Evolutionary conservation across 2,113 vertebrate species (phyloP).

Genomic region (Glaucidium brasilianum): DNA sequence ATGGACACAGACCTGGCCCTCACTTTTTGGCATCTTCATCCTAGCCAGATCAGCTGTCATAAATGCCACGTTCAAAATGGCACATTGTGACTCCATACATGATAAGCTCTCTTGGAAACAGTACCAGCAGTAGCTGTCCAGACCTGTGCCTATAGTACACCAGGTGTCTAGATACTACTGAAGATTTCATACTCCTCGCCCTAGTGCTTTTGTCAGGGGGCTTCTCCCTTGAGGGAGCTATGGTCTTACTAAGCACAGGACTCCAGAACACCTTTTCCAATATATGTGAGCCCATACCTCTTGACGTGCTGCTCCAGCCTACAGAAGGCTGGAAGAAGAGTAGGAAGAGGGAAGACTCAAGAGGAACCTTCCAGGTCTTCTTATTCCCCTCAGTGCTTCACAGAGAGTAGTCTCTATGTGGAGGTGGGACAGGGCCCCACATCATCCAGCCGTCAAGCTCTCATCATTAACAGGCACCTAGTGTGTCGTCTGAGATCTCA

Average conservation of each 20-base stretch:
- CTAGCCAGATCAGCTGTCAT: background rate
- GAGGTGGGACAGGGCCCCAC: background rate
- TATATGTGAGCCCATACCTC: rapidly evolving
- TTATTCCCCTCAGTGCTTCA: background rate
- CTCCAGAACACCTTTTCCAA: background rate
- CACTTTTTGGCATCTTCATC: background rate
- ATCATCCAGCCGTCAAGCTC: background rate
- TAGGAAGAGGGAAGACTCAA: background rate
- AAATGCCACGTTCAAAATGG: background rate
- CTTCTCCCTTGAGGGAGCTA: background rate
- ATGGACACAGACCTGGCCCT: background rate
- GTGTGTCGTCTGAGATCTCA: background rate
- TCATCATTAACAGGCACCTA: background rate
- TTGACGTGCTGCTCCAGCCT: background rate
- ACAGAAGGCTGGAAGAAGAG: background rate
- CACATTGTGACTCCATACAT: background rate
- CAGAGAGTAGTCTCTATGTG: background rate
- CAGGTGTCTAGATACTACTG: background rate
- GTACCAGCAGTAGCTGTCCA: background rate
- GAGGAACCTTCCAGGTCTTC: background rate
- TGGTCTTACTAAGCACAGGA: background rate
- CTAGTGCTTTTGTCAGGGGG: rapidly evolving
- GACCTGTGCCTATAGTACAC: background rate
- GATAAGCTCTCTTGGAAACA: background rate
- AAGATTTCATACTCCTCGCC: background rate